Evolutionary conservation across 2,797 vertebrate species (phyloP), one percentile per base, ranked within the genome.

Genomic region (Pristis pectinata): DNA sequence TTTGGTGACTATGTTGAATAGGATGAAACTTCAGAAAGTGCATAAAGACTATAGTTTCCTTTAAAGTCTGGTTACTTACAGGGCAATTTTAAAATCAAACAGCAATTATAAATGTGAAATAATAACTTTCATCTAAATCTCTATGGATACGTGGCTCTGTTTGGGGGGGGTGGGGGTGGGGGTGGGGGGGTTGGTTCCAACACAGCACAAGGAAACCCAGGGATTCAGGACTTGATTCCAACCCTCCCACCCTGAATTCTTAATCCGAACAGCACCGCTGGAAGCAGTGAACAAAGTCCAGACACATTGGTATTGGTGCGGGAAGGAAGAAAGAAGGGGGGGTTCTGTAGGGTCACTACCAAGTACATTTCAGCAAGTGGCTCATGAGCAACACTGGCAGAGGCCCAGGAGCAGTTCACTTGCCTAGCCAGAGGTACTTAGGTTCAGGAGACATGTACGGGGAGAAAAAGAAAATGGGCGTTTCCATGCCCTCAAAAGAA

Each of bases 391-490:
- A 8, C 64, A 67, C 59, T 64, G 59, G 61, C n/a, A 41, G n/a
- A 41, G 87, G 3, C 61, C n/a, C 24, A 67, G 70, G 44, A 49
- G 92, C 92, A 72, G 67, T 41, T 67, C 61, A 64, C 15, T 37
- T 91, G 59, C 64, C 64, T 30, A 70, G 44, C 41, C 27, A 74
- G 67, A 93, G 67, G 44, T 74, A 70, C 24, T 15, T 93, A 67
- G n/a, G 53, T 37, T 92, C 37, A 24, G 64, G 67, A 93, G 92
- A 74, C 9, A 6, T 53, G 67, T 49, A 30, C 9, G 92, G 92
- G 70, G 92, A 74, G 67, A 93, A 93, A 44, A 93, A 74, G 67
- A 74, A 53, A 93, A 49, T 19, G n/a, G 87, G 87, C n/a, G 41
- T 37, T 41, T 64, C 61, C 61, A 67, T 41, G 87, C 87, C 87